These are phyloP conservation scores for Phalacrocorax carbo DNA, from an alignment of 2,113 vertebrate species.

Conservation along the genomic window DNA sequence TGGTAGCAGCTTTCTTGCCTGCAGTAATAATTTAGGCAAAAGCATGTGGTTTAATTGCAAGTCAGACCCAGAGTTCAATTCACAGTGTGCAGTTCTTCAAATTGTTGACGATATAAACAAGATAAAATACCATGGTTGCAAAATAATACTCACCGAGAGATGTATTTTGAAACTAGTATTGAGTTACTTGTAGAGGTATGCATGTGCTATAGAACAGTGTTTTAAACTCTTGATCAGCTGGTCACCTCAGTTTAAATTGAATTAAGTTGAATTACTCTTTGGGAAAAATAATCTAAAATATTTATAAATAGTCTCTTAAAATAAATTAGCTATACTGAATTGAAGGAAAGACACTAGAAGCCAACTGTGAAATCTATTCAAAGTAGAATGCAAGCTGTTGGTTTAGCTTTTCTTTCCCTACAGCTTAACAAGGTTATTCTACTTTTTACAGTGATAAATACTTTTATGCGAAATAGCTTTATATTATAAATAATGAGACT, in stretches of 20 bases:
- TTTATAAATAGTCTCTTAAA: not conserved
- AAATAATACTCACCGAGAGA: not conserved
- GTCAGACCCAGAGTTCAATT: not conserved
- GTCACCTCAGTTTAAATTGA: not conserved
- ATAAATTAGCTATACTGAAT: not conserved
- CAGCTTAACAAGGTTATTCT: not conserved
- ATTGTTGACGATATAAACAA: not conserved
- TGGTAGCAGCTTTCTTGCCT: not conserved
- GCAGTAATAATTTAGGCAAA: not conserved
- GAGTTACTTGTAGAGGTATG: not conserved
- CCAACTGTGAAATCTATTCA: not conserved
- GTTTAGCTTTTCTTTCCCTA: not conserved
- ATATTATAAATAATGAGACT: not conserved
- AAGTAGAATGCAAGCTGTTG: not conserved
- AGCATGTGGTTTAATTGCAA: not conserved
- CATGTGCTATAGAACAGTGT: not conserved
- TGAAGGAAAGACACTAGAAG: not conserved
- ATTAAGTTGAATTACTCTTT: not conserved
- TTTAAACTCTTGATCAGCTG: not conserved
- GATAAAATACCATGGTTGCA: not conserved
- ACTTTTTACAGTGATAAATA: not conserved
- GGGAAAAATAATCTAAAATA: not conserved
- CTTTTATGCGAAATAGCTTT: constrained; percentile 32
- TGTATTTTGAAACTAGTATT: not conserved
- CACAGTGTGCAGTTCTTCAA: not conserved